Base-by-base conservation (phyloP, 37 sponge, comb jelly and placozoan genomes). In the Spongilla lacustris region DNA sequence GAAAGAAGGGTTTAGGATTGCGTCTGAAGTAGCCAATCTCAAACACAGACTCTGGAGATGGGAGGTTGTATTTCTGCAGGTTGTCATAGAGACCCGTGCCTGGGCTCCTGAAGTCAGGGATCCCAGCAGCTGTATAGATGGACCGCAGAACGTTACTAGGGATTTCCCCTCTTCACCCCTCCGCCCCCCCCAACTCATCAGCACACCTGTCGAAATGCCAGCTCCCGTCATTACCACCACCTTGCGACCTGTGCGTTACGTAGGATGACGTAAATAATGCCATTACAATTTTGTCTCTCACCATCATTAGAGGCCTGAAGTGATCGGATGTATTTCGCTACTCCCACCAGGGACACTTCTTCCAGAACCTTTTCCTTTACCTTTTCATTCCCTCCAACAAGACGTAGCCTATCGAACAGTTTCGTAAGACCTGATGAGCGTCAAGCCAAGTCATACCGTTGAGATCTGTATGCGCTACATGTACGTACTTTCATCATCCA, bases 1-100 rank as follows among this genome's bases (percentile, higher is more conserved):
- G 30, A 67, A 78, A 97, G 76, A 99, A 99, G 17, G 97, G 96
- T 27, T 85, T 68, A 4, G 99, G 99, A 70, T 97, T 95, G 19
- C 79, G 66, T 31, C 38, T 87, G 80, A 99, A 97, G 87, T 97
- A 99, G 49, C 73, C 85, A 26, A 97, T 95, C 36, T 95, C 91
- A 82, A 99, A 99, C 0, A 97, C 88, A 26, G 94, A 89, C 71
- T 93, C 79, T 11, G 99, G 99, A n/a, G 32, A 32, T 6, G 98
- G 96, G 10, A 99, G 85, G 77, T 99, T 76, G 83, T 95, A 97
- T 67, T 95, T 95, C 90, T 95, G 90, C 9, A 99, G 75, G 68
- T 96, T 95, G 83, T 94, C 90, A 85, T 99, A 99, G 28, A 99
- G 91, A 36, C 99, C 99, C 66, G 97, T 95, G 41, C 91, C 93